Base-by-base conservation (phyloP, 2,888 invertebrate genomes). In the Drosophila longiperda region DNA sequence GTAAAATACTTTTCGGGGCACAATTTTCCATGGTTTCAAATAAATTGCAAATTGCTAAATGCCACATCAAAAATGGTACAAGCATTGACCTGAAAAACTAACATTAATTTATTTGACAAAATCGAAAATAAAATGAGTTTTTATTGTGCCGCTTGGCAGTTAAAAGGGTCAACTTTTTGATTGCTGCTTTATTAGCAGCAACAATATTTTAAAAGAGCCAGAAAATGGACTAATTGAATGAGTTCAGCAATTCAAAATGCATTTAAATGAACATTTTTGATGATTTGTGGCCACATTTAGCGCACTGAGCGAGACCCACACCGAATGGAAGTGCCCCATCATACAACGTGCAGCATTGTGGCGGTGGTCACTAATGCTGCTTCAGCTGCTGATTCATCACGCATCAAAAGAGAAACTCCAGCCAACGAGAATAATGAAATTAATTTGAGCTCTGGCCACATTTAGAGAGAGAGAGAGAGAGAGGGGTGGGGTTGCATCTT, bases 341-440 rank as follows among this genome's bases (percentile, higher is more conserved):
- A 5, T 17, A 20, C n/a, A 36, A 34, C 59, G 52, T 23, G 32
- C 48, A 20, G 15, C 38, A 40, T n/a, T 40, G 40, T 55, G 38
- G 17, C 32, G 36, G 42, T 50, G 40, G 55, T 32, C 55, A 32
- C 38, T 60, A 62, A 38, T 52, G 64, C 42, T 63, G 68, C n/a
- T 48, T 34, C 17, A 50, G 66, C 62, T 58, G 75, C 66, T 85
- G 88, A 87, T 85, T 83, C 88, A 88, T 80, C 80, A 76, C 82
- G 79, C 78, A 84, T 78, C 78, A 81, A 78, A 85, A 70, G 80
- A 73, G 71, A 85, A 87, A 84, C 73, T 82, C 60, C 73, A 83
- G 66, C 76, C 71, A 78, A 78, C 76, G 69, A 79, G 80, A 88
- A 88, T 85, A 88, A 88, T 86, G 80, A 73, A 86, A 86, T 83